Evolutionary conservation across 2,888 invertebrate species (phyloP).

Genomic region (Oasisia sp.): DNA sequence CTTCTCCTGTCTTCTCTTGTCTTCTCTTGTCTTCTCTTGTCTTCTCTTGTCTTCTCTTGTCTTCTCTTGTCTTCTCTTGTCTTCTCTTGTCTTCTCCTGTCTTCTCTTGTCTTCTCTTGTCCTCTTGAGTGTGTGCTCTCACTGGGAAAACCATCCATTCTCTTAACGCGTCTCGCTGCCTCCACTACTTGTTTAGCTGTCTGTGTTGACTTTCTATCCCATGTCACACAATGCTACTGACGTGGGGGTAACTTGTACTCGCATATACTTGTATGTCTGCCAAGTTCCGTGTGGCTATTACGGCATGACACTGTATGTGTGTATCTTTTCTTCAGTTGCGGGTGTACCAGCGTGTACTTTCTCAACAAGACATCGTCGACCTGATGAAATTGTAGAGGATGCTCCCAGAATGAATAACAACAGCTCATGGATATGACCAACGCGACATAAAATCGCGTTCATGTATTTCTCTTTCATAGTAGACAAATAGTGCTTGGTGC

Average conservation of each 20-base stretch:
- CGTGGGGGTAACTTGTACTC: neutral
- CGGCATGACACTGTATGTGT: neutral
- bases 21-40: too few relatives aligned
- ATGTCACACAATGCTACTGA: too few relatives aligned
- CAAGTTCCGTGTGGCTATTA: neutral
- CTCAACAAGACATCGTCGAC: neutral
- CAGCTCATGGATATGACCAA: neutral
- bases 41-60: too few relatives aligned
- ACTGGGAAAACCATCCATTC: too few relatives aligned
- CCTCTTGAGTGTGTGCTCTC: too few relatives aligned
- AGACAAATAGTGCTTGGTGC: neutral
- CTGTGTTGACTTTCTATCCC: too few relatives aligned
- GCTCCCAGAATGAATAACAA: neutral
- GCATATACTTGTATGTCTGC: neutral
- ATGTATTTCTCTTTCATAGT: neutral
- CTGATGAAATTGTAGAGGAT: neutral
- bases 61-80: too few relatives aligned
- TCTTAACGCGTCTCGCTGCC: too few relatives aligned
- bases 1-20: too few relatives aligned
- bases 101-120: too few relatives aligned
- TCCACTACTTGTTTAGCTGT: too few relatives aligned
- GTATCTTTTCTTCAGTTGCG: neutral
- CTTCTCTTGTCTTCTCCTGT: too few relatives aligned
- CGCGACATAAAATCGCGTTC: neutral
- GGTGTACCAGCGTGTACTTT: neutral